A percentile compares a stretch with the other conserved stretches of the same genome.
Evolutionary conservation across 2,888 invertebrate species (phyloP).

Genomic region (Thalpophila matura): DNA sequence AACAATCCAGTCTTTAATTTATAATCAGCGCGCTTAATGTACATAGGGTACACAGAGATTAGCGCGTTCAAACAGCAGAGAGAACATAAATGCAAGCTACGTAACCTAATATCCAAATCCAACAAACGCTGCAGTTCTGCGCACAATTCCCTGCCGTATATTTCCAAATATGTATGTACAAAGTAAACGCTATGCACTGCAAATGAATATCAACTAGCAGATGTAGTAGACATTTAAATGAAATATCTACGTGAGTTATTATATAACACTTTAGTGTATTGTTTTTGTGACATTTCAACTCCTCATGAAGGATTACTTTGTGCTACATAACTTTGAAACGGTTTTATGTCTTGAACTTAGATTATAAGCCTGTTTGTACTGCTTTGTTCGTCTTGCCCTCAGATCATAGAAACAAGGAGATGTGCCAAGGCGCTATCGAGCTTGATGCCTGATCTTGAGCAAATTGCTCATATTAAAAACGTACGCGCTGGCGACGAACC

Average conservation of each 20-base stretch:
- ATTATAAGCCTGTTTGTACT: background rate
- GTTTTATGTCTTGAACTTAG: background rate
- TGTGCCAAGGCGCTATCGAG: too few species aligned
- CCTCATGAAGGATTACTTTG: slow-evolving; percentile 1
- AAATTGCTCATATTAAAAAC: too few species aligned
- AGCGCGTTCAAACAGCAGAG: too few species aligned
- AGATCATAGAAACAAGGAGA: too few species aligned
- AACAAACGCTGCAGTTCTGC: background rate
- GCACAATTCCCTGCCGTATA: slow-evolving; percentile 31
- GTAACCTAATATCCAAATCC: too few species aligned
- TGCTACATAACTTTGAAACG: background rate
- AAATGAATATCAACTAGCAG: slow-evolving; percentile 64
- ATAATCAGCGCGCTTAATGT: too few species aligned
- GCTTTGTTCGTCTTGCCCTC: background rate
- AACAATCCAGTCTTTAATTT: too few species aligned
- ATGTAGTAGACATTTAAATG: slow-evolving; percentile 61
- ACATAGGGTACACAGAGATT: too few species aligned
- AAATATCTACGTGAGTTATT: slow-evolving; percentile 53
- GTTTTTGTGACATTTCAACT: slow-evolving; percentile 19
- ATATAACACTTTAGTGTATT: slow-evolving; percentile 14
- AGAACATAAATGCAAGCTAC: too few species aligned
- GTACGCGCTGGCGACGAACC: too few species aligned
- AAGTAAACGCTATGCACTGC: slow-evolving; percentile 60
- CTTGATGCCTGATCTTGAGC: too few species aligned
- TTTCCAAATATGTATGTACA: slow-evolving; percentile 41